Evolutionary conservation across 2,797 vertebrate genomes (phyloP), one percentile per base, ranked within the genome.

Genomic region (Amniataba percoides): DNA sequence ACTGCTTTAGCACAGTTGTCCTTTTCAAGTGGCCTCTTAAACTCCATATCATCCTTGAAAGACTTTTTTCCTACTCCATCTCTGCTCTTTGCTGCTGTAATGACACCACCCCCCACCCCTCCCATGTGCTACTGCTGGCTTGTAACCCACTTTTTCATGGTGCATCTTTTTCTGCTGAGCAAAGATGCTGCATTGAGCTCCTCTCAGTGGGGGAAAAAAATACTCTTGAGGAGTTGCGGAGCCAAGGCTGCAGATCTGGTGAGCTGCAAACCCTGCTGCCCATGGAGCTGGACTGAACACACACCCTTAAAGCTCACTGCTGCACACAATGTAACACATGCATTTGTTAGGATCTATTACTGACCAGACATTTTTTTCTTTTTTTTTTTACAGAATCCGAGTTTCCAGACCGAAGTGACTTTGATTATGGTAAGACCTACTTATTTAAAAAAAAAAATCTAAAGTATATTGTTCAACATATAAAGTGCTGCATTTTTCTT

Each of bases 351-450:
- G 21, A 16, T 70, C 4, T 46, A 1, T 31, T 31, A 77, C 40
- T 74, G 15, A 84, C 23, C 12, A 2, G 4, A 23, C 7, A n/a
- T n/a, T n/a, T n/a, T n/a, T n/a, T n/a, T n/a, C n/a, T n/a, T n/a
- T 73, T n/a, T 89, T 51, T 86, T 21, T 81, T 82, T 88, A 46
- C 91, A 96, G 95, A 91, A 63, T 52, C 89, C 6, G 65, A 85
- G 81, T 83, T 89, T 80, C 60, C 88, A 51, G 94, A 95, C 79
- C 91, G 90, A 72, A 96, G 94, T 67, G 93, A 92, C 80, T 96
- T 96, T 66, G 71, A 95, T 2, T 96, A 96, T 82, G 95, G 95
- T 96, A 88, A 93, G 94, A 72, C 56, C 65, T 45, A 5, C 34
- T 34, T 2, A 13, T 69, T 45, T 76, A 2, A 61, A 4, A 71